Evolutionary conservation across 2,888 invertebrate species (phyloP).

Genomic region (Patella caerulea): DNA sequence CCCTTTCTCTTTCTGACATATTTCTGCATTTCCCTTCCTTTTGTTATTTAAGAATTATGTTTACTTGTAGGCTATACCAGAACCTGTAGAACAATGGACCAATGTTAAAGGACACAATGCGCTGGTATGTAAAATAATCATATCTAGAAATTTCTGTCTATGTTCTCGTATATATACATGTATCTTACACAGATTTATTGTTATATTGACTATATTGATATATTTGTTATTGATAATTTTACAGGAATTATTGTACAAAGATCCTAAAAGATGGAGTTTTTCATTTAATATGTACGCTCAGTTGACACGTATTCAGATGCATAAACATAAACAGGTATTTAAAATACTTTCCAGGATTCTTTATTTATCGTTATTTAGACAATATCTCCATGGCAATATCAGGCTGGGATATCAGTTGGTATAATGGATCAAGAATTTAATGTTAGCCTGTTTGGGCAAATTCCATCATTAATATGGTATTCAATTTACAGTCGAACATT

Average conservation of each 20-base stretch:
- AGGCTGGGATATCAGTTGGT: too few relatives aligned
- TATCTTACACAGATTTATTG: background rate
- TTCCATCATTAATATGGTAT: too few relatives aligned
- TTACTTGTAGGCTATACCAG: constrained; percentile 57
- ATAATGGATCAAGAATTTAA: too few relatives aligned
- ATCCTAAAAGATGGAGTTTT: constrained; percentile 69
- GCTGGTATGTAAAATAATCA: constrained; percentile 53
- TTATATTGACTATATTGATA: background rate
- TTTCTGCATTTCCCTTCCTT: too few relatives aligned
- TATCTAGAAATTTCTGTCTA: too few relatives aligned
- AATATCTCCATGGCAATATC: too few relatives aligned
- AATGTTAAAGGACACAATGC: constrained; percentile 69
- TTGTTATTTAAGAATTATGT: constrained; percentile 23
- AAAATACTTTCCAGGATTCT: background rate
- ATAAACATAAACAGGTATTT: constrained; percentile 51
- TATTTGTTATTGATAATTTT: constrained; percentile 26
- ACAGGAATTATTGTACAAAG: constrained; percentile 66
- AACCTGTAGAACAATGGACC: constrained; percentile 70
- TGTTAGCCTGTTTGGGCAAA: too few relatives aligned
- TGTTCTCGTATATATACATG: too few relatives aligned
- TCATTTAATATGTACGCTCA: constrained; percentile 69
- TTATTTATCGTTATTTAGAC: too few relatives aligned
- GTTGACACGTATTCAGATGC: constrained; percentile 67
- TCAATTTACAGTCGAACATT: too few relatives aligned
- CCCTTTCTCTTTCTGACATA: too few relatives aligned